Evolutionary conservation across 2,113 vertebrate genomes (phyloP).

Genomic region (Alexandromys fortis): DNA sequence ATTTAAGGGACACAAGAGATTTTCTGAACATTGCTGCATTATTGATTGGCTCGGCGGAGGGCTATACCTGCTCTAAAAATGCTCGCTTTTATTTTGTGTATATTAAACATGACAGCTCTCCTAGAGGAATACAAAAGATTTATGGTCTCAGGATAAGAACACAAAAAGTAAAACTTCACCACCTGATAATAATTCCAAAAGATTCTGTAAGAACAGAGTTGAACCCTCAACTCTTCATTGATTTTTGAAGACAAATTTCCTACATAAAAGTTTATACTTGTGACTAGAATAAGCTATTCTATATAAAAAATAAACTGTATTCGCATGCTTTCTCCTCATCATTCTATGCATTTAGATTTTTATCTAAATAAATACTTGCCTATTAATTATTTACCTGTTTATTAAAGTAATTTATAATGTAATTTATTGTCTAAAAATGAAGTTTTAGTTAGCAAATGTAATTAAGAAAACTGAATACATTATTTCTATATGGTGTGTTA

Average conservation of each 20-base stretch:
- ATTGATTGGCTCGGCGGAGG: background rate
- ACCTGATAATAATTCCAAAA: background rate
- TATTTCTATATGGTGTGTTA: background rate
- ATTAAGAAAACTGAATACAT: constrained; percentile 1
- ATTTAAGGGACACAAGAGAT: constrained; percentile 10
- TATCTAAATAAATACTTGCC: background rate
- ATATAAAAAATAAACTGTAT: background rate
- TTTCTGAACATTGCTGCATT: background rate
- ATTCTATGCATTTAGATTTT: constrained; percentile 40
- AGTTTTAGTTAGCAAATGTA: background rate
- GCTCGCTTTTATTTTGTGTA: constrained; percentile 1
- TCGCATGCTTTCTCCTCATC: background rate
- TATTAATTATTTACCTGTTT: background rate
- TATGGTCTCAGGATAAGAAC: background rate
- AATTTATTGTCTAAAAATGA: background rate
- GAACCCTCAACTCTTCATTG: background rate
- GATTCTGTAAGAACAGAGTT: background rate
- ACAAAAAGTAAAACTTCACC: background rate
- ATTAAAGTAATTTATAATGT: background rate
- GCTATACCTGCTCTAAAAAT: background rate
- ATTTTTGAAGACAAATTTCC: constrained; percentile 32
- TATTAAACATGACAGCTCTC: background rate
- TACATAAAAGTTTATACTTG: background rate
- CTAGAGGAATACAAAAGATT: background rate
- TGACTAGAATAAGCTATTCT: background rate